Conservation (phyloP, 2,888 invertebrate species). For the Archaeoteleia sp. region DNA sequence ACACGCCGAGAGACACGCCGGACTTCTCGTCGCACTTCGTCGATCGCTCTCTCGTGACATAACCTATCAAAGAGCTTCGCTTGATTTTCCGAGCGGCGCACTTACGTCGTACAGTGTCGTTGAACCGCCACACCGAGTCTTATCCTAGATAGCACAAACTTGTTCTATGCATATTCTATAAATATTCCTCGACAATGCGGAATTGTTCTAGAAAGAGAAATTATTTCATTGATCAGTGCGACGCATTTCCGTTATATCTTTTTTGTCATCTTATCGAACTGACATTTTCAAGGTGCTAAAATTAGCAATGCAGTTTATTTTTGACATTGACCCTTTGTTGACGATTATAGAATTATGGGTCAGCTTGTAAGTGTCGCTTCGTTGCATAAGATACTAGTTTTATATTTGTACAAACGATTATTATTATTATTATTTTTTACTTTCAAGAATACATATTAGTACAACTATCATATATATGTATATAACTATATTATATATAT, state of each 20-base stretch:
- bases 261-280: constrained; percentile 14
- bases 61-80: constrained; percentile 37
- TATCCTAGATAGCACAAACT: constrained; percentile 41
- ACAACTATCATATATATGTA: too few relatives aligned
- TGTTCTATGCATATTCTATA: constrained; percentile 21
- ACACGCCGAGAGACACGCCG: constrained; percentile 6
- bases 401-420: background rate
- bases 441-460: too few relatives aligned
- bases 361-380: too few relatives aligned
- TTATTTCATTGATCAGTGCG: constrained; percentile 27
- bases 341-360: too few relatives aligned
- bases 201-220: constrained; percentile 29
- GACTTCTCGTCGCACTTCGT: constrained; percentile 24
- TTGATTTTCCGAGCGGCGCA: constrained; percentile 31
- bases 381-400: constrained; percentile 20
- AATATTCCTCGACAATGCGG: constrained; percentile 29
- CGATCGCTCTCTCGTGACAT: constrained; percentile 41
- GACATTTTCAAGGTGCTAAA: constrained; percentile 17
- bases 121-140: constrained; percentile 37
- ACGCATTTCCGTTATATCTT: constrained; percentile 1
- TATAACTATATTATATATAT: too few relatives aligned
- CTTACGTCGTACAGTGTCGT: constrained; percentile 26
- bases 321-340: constrained; percentile 35
- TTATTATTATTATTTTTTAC: too few relatives aligned
- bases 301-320: constrained; percentile 20